Base-by-base conservation (phyloP, 1,140 invertebrate genomes). In the Cotesia glomerata region DNA sequence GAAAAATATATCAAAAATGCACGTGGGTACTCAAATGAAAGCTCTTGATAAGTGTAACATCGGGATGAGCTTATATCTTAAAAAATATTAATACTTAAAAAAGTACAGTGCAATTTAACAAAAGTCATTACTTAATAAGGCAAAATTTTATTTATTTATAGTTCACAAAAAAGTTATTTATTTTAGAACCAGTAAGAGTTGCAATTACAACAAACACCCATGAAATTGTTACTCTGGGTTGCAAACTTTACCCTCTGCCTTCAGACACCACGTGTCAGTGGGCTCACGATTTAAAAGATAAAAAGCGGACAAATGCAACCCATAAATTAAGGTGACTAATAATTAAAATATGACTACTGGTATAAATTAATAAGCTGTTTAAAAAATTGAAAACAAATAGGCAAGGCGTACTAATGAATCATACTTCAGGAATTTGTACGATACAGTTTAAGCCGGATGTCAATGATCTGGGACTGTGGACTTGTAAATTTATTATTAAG, bases 401-500 rank as follows among this genome's bases (percentile, higher is more conserved):
- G 32, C 78, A 84, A 69, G 79, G 71, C 13, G 39, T 86, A 7
- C 71, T 75, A 54, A 84, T 87, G 84, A 81, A 87, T 78, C 79
- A 82, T 32, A 75, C 77, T 2, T 78, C 70, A 18, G 86, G 86
- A 45, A 73, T 85, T 61, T 87, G 86, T 35, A 82, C 78, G n/a
- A 51, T 86, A 13, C 77, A 84, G 74, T 86, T 87, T 61, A 82
- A 81, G 66, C 83, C 84, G 2, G 79, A 82, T 68, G 73, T 77
- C 34, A 65, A 72, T 5, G 86, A 87, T 78, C 73, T 86, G n/a
- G 86, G 86, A n/a, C 65, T 80, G 16, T 87, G 86, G 86, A 79
- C 72, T 8, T 87, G 86, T 49, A 83, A 68, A 74, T 86, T 87
- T 59, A 77, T 78, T 0, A 5, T 82, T 7, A 18, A 67, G 0